Percentiles rank a stretch among this genome's conserved stretches.
Evolutionary conservation across 2,888 invertebrate genomes (phyloP).

Genomic region (Sylvicola fuscatus): DNA sequence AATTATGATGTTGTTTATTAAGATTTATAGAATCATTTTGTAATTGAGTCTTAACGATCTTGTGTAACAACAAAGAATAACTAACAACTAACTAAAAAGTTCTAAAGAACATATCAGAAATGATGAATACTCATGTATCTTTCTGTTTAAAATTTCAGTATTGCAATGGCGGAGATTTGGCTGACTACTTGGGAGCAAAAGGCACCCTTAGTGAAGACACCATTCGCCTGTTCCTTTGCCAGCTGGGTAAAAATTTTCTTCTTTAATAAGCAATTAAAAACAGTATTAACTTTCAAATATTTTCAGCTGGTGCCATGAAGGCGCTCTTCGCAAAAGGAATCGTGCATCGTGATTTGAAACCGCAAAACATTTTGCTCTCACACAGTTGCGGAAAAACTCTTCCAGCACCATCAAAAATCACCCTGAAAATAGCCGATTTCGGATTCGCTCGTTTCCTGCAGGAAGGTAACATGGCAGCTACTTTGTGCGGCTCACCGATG

Average conservation of each 20-base stretch:
- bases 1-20: no score
- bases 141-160: constrained; percentile 41
- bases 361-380: constrained; percentile 93
- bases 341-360: constrained; percentile 96
- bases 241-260: constrained; percentile 53
- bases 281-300: no score
- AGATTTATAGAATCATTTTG: no score
- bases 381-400: constrained; percentile 31
- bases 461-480: constrained; percentile 99
- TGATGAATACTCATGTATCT: constrained; percentile 8
- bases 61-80: no score
- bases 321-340: constrained; percentile 95
- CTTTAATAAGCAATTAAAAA: no score
- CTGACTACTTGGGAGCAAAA: constrained; percentile 87
- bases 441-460: constrained; percentile 96
- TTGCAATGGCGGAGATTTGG: constrained; percentile 97
- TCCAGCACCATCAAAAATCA: constrained; percentile 59
- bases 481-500: constrained; percentile 98
- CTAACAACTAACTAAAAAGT: no score
- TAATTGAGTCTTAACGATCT: no score
- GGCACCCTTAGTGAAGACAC: constrained; percentile 95
- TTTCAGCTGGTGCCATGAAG: constrained; percentile 83
- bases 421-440: constrained; percentile 97
- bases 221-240: constrained; percentile 81
- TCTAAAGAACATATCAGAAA: no score